Evolutionary conservation across 1,140 invertebrate genomes (phyloP).

Genomic region (Zaprionus ghesquierei): DNA sequence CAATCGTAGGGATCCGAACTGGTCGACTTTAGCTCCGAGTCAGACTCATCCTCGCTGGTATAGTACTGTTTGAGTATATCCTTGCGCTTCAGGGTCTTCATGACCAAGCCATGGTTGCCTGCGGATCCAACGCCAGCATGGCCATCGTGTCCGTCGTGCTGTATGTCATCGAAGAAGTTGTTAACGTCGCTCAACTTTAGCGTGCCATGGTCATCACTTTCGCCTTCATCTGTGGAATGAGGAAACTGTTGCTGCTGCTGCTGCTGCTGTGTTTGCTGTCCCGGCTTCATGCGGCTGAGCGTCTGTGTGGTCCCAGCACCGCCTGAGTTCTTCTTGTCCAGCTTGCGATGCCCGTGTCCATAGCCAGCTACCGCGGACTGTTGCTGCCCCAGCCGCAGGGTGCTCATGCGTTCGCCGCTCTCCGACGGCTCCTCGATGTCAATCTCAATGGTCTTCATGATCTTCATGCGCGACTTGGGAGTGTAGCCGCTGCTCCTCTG

Average conservation of each 20-base stretch:
- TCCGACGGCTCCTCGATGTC: slow-evolving; percentile 78
- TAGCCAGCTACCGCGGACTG: slow-evolving; percentile 46
- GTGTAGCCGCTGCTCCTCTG: slow-evolving; percentile 64
- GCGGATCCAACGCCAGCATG: slow-evolving; percentile 64
- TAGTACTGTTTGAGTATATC: slow-evolving; percentile 88
- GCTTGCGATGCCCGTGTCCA: slow-evolving; percentile 47
- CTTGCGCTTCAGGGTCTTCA: slow-evolving; percentile 87
- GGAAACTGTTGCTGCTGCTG: slow-evolving; percentile 60
- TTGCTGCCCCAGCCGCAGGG: slow-evolving; percentile 61
- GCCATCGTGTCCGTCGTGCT: slow-evolving; percentile 68
- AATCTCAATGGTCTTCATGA: slow-evolving; percentile 82
- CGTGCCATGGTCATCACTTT: slow-evolving; percentile 79
- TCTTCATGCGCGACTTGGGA: slow-evolving; percentile 81
- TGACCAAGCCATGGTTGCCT: slow-evolving; percentile 84
- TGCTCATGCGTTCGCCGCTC: slow-evolving; percentile 62
- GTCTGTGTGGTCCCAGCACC: slow-evolving; percentile 40
- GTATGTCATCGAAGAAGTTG: slow-evolving; percentile 83
- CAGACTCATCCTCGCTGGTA: slow-evolving; percentile 83
- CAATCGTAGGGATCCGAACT: slow-evolving; percentile 89
- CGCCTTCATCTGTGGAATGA: slow-evolving; percentile 70
- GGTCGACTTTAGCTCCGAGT: slow-evolving; percentile 84
- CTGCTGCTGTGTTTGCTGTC: slow-evolving; percentile 30
- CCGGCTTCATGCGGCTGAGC: slow-evolving; percentile 51
- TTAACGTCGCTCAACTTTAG: slow-evolving; percentile 78
- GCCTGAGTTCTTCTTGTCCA: slow-evolving; percentile 55